phyloP scores from a whole-genome alignment of 2,113 vertebrate genomes.

The Bubo bubo region DNA sequence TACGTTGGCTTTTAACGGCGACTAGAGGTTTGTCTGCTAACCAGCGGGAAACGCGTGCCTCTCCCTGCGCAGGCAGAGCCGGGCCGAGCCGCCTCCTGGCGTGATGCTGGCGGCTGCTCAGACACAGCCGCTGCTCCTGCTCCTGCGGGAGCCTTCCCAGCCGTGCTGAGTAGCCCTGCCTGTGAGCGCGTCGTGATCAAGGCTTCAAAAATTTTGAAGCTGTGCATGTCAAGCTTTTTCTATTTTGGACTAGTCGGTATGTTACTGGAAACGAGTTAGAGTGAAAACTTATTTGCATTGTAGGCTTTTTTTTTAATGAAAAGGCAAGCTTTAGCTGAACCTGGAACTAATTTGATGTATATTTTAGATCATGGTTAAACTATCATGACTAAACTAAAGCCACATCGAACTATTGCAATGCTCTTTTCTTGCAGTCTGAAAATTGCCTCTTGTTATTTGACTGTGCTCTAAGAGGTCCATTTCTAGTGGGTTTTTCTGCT shows the following conservation, averaged over 20 bases:
- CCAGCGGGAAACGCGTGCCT: neutral
- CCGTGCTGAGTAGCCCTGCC: neutral
- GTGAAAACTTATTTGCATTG: neutral
- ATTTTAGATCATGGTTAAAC: neutral
- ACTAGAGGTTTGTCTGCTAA: neutral
- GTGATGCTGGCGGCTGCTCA: neutral
- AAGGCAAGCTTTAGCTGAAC: neutral
- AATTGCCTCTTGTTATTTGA: neutral
- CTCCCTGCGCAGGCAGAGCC: neutral
- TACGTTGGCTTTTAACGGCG: rapidly evolving
- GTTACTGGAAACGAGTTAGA: neutral
- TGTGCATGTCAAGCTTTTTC: neutral
- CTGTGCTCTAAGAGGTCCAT: neutral
- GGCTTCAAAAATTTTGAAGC: neutral
- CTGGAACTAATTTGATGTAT: neutral
- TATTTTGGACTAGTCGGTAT: neutral
- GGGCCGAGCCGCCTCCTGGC: neutral
- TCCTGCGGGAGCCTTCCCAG: neutral
- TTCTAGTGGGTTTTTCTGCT: neutral
- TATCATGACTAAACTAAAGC: neutral
- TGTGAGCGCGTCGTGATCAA: neutral
- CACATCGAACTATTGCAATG: neutral
- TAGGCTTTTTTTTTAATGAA: neutral
- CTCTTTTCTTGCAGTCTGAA: neutral
- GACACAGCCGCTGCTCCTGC: neutral